These are phyloP conservation scores for Holotrichia oblita DNA, from an alignment of 1,140 invertebrate genomes.

Conservation along the genomic window DNA sequence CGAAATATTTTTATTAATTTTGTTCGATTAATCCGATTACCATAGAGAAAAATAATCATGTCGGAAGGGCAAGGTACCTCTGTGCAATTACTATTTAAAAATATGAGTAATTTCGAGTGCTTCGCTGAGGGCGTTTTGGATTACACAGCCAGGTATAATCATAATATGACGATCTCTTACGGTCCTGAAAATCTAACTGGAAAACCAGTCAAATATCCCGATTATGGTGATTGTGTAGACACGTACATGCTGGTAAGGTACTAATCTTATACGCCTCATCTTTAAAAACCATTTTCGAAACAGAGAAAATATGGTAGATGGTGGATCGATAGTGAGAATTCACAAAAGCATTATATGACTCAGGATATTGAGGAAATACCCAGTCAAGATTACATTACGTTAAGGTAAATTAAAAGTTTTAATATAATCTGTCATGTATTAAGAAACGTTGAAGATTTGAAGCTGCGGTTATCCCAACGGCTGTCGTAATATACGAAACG, in stretches of 20 bases:
- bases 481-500: slow-evolving; percentile 86
- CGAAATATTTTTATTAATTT: too few species aligned
- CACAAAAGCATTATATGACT: slow-evolving; percentile 74
- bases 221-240: slow-evolving; percentile 90
- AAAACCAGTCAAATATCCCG: slow-evolving; percentile 82
- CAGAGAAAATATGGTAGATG: slow-evolving; percentile 90
- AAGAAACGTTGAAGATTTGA: slow-evolving; percentile 72
- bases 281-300: slow-evolving; percentile 48
- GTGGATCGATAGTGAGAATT: slow-evolving; percentile 84
- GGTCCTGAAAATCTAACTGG: slow-evolving; percentile 87
- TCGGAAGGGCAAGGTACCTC: not conserved
- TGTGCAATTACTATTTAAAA: slow-evolving; percentile 37
- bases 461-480: slow-evolving; percentile 77
- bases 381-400: slow-evolving; percentile 89
- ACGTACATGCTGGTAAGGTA: slow-evolving; percentile 83
- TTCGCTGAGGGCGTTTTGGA: slow-evolving; percentile 76
- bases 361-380: slow-evolving; percentile 73
- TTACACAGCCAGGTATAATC: slow-evolving; percentile 91
- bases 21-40: too few species aligned
- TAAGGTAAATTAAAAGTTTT: slow-evolving; percentile 50
- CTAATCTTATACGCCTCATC: slow-evolving; percentile 40
- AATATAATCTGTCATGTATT: slow-evolving; percentile 44
- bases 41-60: not conserved
- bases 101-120: slow-evolving; percentile 67
- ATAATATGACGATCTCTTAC: slow-evolving; percentile 86